Percentiles rank a stretch among this genome's conserved stretches.
Evolutionary conservation across 1,140 invertebrate genomes (phyloP).

Genomic region (Globodera ellingtonae): DNA sequence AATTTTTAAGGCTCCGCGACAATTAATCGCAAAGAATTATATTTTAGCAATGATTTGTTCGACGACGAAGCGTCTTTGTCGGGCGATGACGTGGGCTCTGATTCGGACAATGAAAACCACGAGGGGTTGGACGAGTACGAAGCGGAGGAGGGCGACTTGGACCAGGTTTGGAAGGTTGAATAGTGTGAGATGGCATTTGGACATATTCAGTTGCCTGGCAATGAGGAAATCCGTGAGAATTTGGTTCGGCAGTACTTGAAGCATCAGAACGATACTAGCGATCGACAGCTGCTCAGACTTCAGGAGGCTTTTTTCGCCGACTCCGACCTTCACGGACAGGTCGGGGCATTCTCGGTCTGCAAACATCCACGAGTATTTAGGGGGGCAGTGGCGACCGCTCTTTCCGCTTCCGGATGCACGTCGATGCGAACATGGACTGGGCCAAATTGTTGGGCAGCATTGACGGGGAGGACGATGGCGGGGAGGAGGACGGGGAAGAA

Average conservation of each 20-base stretch:
- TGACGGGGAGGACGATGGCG: background rate
- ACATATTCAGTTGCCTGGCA: slow-evolving; percentile 43
- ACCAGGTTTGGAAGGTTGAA: slow-evolving; percentile 14
- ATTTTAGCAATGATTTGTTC: slow-evolving; percentile 37
- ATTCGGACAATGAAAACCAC: slow-evolving; percentile 32
- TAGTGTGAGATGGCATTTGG: background rate
- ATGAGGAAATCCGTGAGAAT: slow-evolving; percentile 49
- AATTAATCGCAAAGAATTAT: slow-evolving; percentile 22
- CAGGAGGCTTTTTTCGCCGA: slow-evolving; percentile 49
- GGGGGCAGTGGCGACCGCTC: slow-evolving; percentile 34
- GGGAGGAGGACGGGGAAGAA: slow-evolving; percentile 13
- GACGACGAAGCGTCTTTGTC: slow-evolving; percentile 53
- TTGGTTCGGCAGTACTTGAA: slow-evolving; percentile 53
- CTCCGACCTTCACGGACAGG: slow-evolving; percentile 33
- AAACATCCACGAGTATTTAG: background rate
- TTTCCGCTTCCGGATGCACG: slow-evolving; percentile 43
- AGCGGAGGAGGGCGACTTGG: slow-evolving; percentile 46
- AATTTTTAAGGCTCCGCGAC: background rate
- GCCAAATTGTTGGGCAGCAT: slow-evolving; percentile 11
- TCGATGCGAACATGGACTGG: slow-evolving; percentile 36
- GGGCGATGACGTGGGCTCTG: slow-evolving; percentile 46
- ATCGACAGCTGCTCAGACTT: slow-evolving; percentile 38
- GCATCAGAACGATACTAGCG: slow-evolving; percentile 47
- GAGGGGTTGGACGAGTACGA: slow-evolving; percentile 46
- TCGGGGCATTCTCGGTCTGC: background rate